These are phyloP conservation scores for Psettodes erumei DNA, from an alignment of 2,113 vertebrate genomes.

Conservation along the genomic window DNA sequence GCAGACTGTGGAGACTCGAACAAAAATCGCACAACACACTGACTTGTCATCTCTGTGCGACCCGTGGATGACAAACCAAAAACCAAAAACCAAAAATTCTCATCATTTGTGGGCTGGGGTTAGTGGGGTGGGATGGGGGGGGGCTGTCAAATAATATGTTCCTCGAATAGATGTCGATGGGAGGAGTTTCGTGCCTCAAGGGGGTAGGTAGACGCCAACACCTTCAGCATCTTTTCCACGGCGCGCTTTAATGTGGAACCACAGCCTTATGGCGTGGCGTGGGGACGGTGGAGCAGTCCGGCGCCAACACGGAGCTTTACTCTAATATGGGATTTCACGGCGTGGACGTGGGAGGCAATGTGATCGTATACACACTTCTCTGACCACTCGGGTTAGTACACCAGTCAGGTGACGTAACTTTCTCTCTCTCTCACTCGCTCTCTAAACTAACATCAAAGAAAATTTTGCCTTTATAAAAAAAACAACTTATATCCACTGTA, in stretches of 20 bases:
- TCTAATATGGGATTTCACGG: slow-evolving; percentile 48
- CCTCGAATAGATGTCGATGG: slow-evolving; percentile 79
- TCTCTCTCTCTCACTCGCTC: background rate
- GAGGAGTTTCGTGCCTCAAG: slow-evolving; percentile 79
- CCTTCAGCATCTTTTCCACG: slow-evolving; percentile 78
- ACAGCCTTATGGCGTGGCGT: slow-evolving; percentile 61
- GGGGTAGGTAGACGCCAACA: slow-evolving; percentile 75
- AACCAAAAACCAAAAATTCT: too few species aligned
- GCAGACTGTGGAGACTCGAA: background rate
- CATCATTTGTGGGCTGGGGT: slow-evolving; percentile 36
- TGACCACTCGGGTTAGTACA: slow-evolving; percentile 35
- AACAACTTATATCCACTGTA: background rate
- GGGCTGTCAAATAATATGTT: slow-evolving; percentile 72
- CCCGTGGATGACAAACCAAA: slow-evolving; percentile 16
- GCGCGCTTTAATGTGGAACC: slow-evolving; percentile 55
- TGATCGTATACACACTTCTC: slow-evolving; percentile 33
- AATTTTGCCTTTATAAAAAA: background rate
- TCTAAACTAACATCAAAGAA: background rate
- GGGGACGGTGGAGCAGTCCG: slow-evolving; percentile 38
- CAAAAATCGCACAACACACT: background rate
- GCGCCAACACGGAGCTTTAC: slow-evolving; percentile 15
- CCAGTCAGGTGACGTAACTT: slow-evolving; percentile 51
- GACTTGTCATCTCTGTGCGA: background rate
- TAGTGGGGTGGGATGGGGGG: background rate
- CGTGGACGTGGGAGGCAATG: slow-evolving; percentile 44